phyloP scores from a whole-genome alignment of 2,888 invertebrate genomes.

The Trachelus stipa region DNA sequence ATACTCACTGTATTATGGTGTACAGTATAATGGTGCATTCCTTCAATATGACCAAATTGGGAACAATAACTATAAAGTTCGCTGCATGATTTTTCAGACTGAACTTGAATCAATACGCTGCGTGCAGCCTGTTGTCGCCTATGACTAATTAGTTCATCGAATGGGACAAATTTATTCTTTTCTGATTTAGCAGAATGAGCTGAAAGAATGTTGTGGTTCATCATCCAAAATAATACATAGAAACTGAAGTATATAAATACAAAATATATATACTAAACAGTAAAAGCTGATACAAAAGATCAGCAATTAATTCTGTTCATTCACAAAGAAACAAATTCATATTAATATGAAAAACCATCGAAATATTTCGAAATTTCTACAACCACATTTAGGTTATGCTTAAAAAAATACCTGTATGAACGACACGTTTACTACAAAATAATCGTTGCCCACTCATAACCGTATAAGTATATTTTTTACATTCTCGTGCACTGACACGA shows the following conservation, averaged over 20 bases:
- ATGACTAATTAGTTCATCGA: constrained; percentile 72
- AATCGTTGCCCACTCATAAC: neutral
- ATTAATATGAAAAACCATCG: neutral
- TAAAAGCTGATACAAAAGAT: neutral
- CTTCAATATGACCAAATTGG: constrained; percentile 74
- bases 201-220: neutral
- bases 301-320: neutral
- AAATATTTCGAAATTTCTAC: constrained; percentile 4
- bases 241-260: neutral
- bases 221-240: neutral
- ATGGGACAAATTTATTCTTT: constrained; percentile 48
- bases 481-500: constrained; percentile 6
- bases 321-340: neutral
- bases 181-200: neutral
- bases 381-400: constrained; percentile 29
- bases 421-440: constrained; percentile 12
- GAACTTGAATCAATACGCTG: constrained; percentile 82
- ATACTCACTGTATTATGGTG: constrained; percentile 60
- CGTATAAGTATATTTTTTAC: constrained; percentile 1
- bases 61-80: constrained; percentile 79
- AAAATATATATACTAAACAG: neutral
- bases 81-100: constrained; percentile 75
- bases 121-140: constrained; percentile 76
- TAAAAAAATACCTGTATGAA: constrained; percentile 24
- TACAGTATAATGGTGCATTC: constrained; percentile 75